These are phyloP conservation scores for Leptarthrus brevirostris DNA, from an alignment of 2,888 invertebrate species.

Conservation along the genomic window DNA sequence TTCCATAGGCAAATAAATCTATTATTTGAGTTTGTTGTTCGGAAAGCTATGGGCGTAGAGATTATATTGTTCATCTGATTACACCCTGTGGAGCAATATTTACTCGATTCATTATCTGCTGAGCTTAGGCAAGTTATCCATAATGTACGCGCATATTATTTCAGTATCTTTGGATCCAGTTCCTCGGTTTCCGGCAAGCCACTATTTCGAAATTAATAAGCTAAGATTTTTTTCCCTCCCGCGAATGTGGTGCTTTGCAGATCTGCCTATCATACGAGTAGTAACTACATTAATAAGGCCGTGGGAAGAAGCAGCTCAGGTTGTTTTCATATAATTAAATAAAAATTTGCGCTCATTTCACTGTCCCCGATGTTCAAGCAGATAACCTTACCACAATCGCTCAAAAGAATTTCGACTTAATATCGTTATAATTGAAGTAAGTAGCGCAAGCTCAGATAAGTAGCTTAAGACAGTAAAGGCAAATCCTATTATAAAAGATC, in stretches of 20 bases:
- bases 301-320: slow-evolving; percentile 4
- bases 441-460: not conserved
- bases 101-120: not conserved
- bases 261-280: no score
- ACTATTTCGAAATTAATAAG: slow-evolving; percentile 15
- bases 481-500: slow-evolving; percentile 16
- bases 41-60: not conserved
- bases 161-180: not conserved
- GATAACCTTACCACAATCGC: not conserved
- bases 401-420: not conserved
- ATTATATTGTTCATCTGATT: slow-evolving; percentile 30
- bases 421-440: slow-evolving; percentile 1
- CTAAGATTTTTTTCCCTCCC: not conserved
- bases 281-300: not conserved
- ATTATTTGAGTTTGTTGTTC: not conserved
- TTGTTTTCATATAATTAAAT: slow-evolving; percentile 9
- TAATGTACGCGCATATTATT: not conserved
- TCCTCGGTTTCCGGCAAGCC: not conserved
- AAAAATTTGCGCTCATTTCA: slow-evolving; percentile 15
- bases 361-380: no score
- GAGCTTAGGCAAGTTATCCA: not conserved
- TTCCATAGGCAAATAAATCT: not conserved
- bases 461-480: slow-evolving; percentile 1
- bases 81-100: slow-evolving; percentile 21
- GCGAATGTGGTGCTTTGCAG: not conserved